Conservation (phyloP, 1,140 invertebrate genomes). For the Probaryconus sp. region DNA sequence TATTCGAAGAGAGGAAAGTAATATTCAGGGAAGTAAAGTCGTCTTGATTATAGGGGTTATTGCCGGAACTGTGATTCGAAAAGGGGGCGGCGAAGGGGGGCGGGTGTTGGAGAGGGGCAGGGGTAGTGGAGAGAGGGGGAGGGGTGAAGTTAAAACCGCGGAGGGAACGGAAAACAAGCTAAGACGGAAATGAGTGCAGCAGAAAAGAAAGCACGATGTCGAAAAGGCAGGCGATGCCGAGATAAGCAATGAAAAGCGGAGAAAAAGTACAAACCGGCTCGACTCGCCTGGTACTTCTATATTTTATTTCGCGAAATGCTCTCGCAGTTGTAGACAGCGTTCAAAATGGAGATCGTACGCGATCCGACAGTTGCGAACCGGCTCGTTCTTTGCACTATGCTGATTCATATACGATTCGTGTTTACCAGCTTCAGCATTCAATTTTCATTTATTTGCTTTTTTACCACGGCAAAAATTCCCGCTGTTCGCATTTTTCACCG, state of each 20-base stretch:
- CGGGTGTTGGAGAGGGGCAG: background rate
- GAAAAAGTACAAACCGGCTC: slow-evolving; percentile 55
- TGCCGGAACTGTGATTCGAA: slow-evolving; percentile 64
- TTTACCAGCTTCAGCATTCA: slow-evolving; percentile 60
- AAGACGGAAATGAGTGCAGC: slow-evolving; percentile 60
- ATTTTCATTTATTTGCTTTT: slow-evolving; percentile 62
- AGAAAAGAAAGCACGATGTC: slow-evolving; percentile 32
- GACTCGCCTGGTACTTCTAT: slow-evolving; percentile 56
- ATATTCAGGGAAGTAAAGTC: slow-evolving; percentile 64
- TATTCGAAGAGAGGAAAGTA: slow-evolving; percentile 47
- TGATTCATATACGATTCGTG: slow-evolving; percentile 61
- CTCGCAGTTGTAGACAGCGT: slow-evolving; percentile 60
- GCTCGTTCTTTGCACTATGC: slow-evolving; percentile 55
- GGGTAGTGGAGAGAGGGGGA: slow-evolving; percentile 8
- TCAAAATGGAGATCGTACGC: slow-evolving; percentile 68
- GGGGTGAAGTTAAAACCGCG: background rate
- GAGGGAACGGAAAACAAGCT: slow-evolving; percentile 35
- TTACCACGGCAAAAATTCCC: slow-evolving; percentile 9
- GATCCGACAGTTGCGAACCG: slow-evolving; percentile 47
- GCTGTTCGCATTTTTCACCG: slow-evolving; percentile 12
- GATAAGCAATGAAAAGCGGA: slow-evolving; percentile 69
- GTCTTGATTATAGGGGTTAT: slow-evolving; percentile 72
- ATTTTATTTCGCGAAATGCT: slow-evolving; percentile 69
- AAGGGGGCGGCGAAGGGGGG: slow-evolving; percentile 35
- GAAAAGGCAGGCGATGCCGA: slow-evolving; percentile 54